Conservation (phyloP, 2,113 vertebrate genomes). For the Mola mola region DNA sequence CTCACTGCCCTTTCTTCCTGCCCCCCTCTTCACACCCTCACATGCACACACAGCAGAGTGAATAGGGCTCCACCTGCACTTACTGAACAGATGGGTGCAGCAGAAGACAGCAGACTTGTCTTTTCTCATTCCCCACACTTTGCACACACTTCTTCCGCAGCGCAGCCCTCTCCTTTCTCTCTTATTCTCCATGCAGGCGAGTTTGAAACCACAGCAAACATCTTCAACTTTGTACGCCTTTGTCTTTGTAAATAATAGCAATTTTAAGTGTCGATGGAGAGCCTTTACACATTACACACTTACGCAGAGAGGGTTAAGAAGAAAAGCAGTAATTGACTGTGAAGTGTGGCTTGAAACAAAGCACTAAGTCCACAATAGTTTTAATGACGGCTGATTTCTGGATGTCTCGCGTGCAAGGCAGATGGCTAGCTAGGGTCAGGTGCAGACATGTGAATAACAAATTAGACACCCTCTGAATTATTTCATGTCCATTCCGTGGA, state of each 20-base stretch:
- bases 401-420: slow-evolving; percentile 52
- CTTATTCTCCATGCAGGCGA: slow-evolving; percentile 46
- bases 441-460: slow-evolving; percentile 74
- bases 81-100: slow-evolving; percentile 83
- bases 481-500: slow-evolving; percentile 26
- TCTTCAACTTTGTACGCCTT: slow-evolving; percentile 41
- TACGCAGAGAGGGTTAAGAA: slow-evolving; percentile 4
- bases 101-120: slow-evolving; percentile 78
- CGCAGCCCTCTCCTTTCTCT: slow-evolving; percentile 56
- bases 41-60: slow-evolving; percentile 68
- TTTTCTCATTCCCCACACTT: slow-evolving; percentile 63
- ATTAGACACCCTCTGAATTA: slow-evolving; percentile 54
- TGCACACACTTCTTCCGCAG: slow-evolving; percentile 52
- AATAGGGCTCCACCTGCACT: slow-evolving; percentile 86
- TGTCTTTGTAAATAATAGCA: slow-evolving; percentile 65
- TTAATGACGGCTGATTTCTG: slow-evolving; percentile 47
- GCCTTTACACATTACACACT: slow-evolving; percentile 35
- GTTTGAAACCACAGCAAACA: slow-evolving; percentile 55
- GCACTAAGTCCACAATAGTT: slow-evolving; percentile 38
- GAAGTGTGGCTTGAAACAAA: slow-evolving; percentile 46
- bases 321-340: slow-evolving; percentile 31
- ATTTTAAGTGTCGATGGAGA: slow-evolving; percentile 11
- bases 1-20: slow-evolving; percentile 78
- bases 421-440: slow-evolving; percentile 74
- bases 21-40: slow-evolving; percentile 38